Evolutionary conservation across 2,888 invertebrate species (phyloP).

Genomic region (Furcula furcula): DNA sequence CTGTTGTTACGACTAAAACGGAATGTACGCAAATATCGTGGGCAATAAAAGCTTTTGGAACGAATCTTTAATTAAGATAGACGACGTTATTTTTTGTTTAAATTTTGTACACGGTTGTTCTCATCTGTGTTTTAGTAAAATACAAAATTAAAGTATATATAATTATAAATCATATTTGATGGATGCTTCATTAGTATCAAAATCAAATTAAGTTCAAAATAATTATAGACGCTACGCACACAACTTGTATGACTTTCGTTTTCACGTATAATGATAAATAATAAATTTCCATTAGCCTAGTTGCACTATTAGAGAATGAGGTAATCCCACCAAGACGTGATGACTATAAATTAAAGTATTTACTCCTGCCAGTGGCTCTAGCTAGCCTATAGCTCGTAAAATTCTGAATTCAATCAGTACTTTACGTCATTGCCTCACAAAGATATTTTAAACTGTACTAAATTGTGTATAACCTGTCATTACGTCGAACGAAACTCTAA

Average conservation of each 20-base stretch:
- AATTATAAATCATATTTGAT: background rate
- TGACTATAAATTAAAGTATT: slow-evolving; percentile 38
- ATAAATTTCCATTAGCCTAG: slow-evolving; percentile 4
- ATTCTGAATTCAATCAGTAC: slow-evolving; percentile 49
- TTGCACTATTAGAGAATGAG: slow-evolving; percentile 7
- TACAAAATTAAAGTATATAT: background rate
- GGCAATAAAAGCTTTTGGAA: slow-evolving; percentile 34
- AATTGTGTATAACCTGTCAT: slow-evolving; percentile 32
- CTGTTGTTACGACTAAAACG: slow-evolving; percentile 23
- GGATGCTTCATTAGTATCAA: slow-evolving; percentile 4
- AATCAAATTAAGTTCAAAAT: slow-evolving; percentile 9
- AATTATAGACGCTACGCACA: slow-evolving; percentile 2
- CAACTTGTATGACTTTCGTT: background rate
- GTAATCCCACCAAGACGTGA: slow-evolving; percentile 10
- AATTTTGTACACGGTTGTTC: slow-evolving; percentile 12
- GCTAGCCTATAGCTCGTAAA: slow-evolving; percentile 38
- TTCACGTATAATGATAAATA: slow-evolving; percentile 1
- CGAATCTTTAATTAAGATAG: slow-evolving; percentile 36
- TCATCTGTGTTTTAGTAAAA: slow-evolving; percentile 5
- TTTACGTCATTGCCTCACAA: slow-evolving; percentile 45
- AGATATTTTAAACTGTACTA: slow-evolving; percentile 41
- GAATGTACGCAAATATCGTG: slow-evolving; percentile 19
- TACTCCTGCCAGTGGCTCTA: slow-evolving; percentile 27
- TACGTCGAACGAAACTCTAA: slow-evolving; percentile 37
- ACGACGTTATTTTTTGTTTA: slow-evolving; percentile 25